These are phyloP conservation scores for Callocephalon fimbriatum DNA, from an alignment of 2,113 vertebrate species.

Conservation along the genomic window DNA sequence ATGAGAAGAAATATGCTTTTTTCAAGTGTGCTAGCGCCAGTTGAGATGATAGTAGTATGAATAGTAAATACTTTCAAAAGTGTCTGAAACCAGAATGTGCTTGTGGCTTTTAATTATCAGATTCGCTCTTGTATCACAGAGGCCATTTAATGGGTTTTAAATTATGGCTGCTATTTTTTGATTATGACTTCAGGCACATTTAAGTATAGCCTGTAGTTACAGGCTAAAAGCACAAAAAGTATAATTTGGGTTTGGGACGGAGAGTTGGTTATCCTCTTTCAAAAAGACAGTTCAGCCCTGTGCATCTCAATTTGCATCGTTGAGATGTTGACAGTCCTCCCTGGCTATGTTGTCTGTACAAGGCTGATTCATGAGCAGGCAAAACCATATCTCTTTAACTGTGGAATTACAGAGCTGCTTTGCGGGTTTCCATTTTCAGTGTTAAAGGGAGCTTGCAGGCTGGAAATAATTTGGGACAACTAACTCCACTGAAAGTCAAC, in stretches of 20 bases:
- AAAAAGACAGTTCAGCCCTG: background rate
- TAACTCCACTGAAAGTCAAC: background rate
- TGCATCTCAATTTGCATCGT: fast-evolving
- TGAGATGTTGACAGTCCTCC: background rate
- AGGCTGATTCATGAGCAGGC: background rate
- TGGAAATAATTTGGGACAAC: background rate
- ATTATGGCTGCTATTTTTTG: background rate
- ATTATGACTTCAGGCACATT: background rate
- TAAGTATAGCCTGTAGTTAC: background rate
- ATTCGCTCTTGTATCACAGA: background rate
- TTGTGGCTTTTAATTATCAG: background rate
- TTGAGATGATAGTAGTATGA: background rate
- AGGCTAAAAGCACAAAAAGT: background rate
- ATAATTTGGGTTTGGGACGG: background rate
- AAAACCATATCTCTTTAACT: background rate
- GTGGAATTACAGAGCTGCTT: background rate
- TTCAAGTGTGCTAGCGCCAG: background rate
- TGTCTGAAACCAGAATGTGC: background rate
- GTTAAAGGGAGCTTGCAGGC: background rate
- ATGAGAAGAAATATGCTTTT: background rate
- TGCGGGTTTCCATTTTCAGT: constrained; percentile 18
- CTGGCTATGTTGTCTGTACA: background rate
- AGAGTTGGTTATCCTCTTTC: background rate
- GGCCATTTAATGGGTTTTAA: background rate
- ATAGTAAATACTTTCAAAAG: background rate